A percentile compares a stretch with the other conserved stretches of the same genome.
Evolutionary conservation across 2,888 invertebrate species (phyloP).

Genomic region (Andricus quercusramuli): DNA sequence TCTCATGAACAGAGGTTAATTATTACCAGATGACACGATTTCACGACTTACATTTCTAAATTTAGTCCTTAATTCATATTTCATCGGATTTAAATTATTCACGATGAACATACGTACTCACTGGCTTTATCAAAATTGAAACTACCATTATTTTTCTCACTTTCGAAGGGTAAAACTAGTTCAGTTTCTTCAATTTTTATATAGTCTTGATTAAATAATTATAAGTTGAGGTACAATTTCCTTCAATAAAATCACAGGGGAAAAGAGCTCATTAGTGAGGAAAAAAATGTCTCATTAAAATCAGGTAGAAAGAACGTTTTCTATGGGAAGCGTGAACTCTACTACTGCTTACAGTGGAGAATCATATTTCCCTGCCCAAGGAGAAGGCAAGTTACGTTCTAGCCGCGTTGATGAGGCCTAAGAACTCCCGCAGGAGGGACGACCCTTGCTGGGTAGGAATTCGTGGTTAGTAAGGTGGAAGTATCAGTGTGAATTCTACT

Average conservation of each 20-base stretch:
- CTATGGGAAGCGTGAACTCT: too few species aligned
- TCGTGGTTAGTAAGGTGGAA: too few species aligned
- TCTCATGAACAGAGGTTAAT: constrained; percentile 4
- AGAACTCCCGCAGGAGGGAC: too few species aligned
- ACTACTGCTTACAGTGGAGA: too few species aligned
- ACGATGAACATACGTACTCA: background rate
- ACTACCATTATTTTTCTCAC: background rate
- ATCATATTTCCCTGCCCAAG: too few species aligned
- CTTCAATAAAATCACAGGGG: background rate
- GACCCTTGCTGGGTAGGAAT: too few species aligned
- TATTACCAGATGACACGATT: background rate
- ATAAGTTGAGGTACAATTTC: background rate
- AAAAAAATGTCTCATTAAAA: too few species aligned
- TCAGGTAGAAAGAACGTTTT: too few species aligned
- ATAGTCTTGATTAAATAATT: too few species aligned
- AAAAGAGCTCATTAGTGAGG: background rate
- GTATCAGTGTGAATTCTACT: too few species aligned
- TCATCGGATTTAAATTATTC: background rate
- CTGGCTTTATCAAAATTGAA: background rate
- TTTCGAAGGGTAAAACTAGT: background rate
- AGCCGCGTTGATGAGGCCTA: too few species aligned
- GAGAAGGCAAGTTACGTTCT: too few species aligned
- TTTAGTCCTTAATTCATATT: background rate
- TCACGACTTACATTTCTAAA: background rate
- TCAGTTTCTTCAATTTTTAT: background rate